Percentiles rank a stretch among this genome's conserved stretches.
Evolutionary conservation across 2,113 vertebrate genomes (phyloP).

Genomic region (Gymnorhina tibicen): DNA sequence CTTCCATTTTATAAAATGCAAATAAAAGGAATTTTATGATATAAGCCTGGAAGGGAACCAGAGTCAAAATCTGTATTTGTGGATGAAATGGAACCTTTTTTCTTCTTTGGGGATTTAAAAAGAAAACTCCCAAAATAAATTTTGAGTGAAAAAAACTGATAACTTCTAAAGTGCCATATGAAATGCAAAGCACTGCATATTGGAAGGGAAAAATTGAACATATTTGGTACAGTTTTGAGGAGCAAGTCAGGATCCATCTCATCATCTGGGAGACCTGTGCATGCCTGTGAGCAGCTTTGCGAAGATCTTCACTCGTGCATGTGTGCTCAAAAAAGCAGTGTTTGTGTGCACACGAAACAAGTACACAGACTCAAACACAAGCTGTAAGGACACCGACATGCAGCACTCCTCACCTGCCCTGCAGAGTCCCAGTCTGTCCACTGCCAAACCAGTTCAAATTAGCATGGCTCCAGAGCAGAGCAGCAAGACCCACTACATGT

Average conservation of each 20-base stretch:
- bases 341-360: not conserved
- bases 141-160: not conserved
- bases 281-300: not conserved
- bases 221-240: not conserved
- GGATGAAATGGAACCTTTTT: not conserved
- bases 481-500: not conserved
- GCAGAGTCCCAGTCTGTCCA: not conserved
- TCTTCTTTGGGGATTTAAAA: not conserved
- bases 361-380: not conserved
- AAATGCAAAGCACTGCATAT: not conserved
- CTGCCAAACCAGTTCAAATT: not conserved
- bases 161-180: not conserved
- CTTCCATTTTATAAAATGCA: not conserved
- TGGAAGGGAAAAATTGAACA: not conserved
- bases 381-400: not conserved
- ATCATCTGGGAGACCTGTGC: not conserved
- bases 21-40: not conserved
- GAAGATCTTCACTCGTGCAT: not conserved
- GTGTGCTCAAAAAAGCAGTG: not conserved
- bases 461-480: not conserved
- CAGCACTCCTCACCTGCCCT: not conserved
- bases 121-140: slow-evolving; percentile 12
- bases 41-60: not conserved
- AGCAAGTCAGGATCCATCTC: not conserved
- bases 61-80: not conserved